phyloP scores from a whole-genome alignment of 2,797 vertebrate genomes.

The Florisuga fusca region DNA sequence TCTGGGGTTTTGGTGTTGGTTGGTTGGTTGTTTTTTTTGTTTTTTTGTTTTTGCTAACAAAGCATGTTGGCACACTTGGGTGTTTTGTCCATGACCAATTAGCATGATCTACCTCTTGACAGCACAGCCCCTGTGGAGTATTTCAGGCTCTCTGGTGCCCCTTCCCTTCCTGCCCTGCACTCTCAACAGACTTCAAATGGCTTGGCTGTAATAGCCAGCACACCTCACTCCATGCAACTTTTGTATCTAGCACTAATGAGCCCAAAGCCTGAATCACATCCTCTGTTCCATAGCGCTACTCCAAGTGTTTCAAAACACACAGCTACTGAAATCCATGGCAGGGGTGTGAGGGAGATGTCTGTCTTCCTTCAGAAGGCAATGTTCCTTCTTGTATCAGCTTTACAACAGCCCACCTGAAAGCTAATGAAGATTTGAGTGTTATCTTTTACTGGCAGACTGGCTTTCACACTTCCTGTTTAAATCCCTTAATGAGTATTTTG shows the following conservation, averaged over 20 bases:
- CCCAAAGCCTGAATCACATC: not conserved
- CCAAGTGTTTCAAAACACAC: rapidly evolving
- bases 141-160: not conserved
- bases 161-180: not conserved
- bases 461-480: not conserved
- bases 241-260: not conserved
- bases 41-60: not conserved
- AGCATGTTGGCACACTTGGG: not conserved
- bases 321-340: not conserved
- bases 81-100: not conserved
- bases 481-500: not conserved
- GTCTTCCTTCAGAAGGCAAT: not conserved
- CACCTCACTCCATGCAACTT: not conserved
- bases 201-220: not conserved
- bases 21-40: too few relatives aligned
- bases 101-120: not conserved
- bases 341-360: too few relatives aligned
- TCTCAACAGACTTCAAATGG: not conserved
- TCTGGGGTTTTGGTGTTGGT: not conserved
- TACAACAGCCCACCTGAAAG: not conserved
- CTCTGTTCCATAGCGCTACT: rapidly evolving
- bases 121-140: not conserved
- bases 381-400: not conserved
- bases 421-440: not conserved
- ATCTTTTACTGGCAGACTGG: not conserved